Evolutionary conservation across 2,113 vertebrate genomes (phyloP).

Genomic region (Andinoacara biseriatus): DNA sequence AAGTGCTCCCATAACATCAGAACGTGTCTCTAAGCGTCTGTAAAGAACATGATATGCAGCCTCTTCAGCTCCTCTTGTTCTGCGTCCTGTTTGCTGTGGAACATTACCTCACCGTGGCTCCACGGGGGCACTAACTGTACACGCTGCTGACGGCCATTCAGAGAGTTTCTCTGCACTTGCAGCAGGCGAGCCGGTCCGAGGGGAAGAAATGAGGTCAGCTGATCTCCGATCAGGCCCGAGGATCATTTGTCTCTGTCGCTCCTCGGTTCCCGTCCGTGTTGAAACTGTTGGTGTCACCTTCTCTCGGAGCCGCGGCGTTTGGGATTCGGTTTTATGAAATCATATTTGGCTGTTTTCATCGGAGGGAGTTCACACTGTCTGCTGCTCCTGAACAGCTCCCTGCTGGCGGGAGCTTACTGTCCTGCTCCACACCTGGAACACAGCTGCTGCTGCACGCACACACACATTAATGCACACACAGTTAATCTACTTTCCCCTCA

Average conservation of each 20-base stretch:
- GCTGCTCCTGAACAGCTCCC: conserved; percentile 41
- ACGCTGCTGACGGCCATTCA: not conserved
- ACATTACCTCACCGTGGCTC: too few species aligned
- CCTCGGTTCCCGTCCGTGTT: not conserved
- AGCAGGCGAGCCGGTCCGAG: not conserved
- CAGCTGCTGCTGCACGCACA: conserved; percentile 21
- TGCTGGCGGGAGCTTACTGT: conserved; percentile 5
- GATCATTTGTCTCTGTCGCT: not conserved
- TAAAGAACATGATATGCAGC: not conserved
- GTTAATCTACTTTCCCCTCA: not conserved
- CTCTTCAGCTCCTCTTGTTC: too few species aligned
- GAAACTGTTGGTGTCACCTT: conserved; percentile 18
- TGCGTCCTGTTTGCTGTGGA: too few species aligned
- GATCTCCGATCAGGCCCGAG: not conserved
- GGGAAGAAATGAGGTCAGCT: not conserved
- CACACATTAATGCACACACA: not conserved
- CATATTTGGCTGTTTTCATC: conserved; percentile 30
- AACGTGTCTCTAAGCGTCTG: not conserved
- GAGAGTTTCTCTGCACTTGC: not conserved
- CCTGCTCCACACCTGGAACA: conserved; percentile 46
- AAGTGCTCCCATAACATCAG: not conserved
- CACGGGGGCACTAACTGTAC: not conserved
- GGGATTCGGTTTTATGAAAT: conserved; percentile 6
- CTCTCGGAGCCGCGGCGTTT: not conserved
- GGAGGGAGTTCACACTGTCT: conserved; percentile 13